These are phyloP conservation scores for Amorpha juglandis DNA, from an alignment of 2,888 invertebrate genomes.

Conservation along the genomic window DNA sequence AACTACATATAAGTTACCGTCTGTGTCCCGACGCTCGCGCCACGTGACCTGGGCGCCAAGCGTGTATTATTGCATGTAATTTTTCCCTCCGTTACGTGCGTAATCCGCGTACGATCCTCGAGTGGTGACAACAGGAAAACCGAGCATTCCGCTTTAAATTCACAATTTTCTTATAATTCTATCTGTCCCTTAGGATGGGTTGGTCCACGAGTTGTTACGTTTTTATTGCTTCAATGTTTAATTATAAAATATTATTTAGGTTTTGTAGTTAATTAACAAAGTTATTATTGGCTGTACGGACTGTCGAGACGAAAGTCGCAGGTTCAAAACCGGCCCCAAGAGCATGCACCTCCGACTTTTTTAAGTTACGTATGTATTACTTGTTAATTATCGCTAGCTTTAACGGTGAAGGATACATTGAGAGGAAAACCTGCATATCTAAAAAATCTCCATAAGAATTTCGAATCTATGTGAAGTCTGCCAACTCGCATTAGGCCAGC, in stretches of 20 bases:
- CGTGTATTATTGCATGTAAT: constrained; percentile 48
- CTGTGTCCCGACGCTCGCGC: constrained; percentile 11
- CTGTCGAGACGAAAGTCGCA: too few relatives aligned
- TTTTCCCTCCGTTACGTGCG: constrained; percentile 60
- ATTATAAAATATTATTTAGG: neutral
- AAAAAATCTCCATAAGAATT: too few relatives aligned
- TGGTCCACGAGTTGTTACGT: constrained; percentile 24
- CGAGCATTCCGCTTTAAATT: constrained; percentile 37
- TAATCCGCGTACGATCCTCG: constrained; percentile 58
- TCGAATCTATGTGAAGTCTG: too few relatives aligned
- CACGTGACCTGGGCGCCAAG: constrained; percentile 49
- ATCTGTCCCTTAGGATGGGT: constrained; percentile 35
- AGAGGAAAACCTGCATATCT: too few relatives aligned
- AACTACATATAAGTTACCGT: constrained; percentile 1
- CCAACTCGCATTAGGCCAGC: too few relatives aligned
- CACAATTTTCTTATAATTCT: constrained; percentile 38
- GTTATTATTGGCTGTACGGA: too few relatives aligned
- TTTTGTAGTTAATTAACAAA: too few relatives aligned
- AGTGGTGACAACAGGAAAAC: constrained; percentile 30
- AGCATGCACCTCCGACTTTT: too few relatives aligned
- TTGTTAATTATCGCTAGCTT: too few relatives aligned
- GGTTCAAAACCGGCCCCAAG: too few relatives aligned
- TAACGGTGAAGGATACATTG: too few relatives aligned
- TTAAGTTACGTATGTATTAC: too few relatives aligned
- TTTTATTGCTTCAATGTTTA: neutral